Evolutionary conservation across 2,797 vertebrate genomes (phyloP).

Genomic region (Cheirogaleus major): DNA sequence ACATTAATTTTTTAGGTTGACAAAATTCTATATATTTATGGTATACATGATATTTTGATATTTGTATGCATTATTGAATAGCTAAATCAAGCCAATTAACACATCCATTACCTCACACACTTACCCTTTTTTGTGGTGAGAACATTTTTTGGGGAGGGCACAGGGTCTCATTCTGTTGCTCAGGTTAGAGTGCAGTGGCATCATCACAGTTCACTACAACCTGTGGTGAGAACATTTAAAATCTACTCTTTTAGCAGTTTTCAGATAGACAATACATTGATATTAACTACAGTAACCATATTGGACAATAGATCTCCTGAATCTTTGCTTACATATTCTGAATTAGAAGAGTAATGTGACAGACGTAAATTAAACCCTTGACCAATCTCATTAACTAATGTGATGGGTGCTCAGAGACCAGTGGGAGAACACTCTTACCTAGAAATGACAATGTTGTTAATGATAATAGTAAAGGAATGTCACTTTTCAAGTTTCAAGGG

Average conservation of each 20-base stretch:
- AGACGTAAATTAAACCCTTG: not conserved
- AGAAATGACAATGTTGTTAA: not conserved
- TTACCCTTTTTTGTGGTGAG: not conserved
- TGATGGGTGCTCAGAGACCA: not conserved
- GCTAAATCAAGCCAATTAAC: not conserved
- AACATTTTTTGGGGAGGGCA: not conserved
- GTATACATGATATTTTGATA: not conserved
- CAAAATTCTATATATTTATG: not conserved
- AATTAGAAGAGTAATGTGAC: not conserved
- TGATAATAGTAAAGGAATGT: not conserved
- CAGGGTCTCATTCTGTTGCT: too few species aligned
- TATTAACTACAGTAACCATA: not conserved
- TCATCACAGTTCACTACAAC: too few species aligned
- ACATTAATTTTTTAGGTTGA: not conserved
- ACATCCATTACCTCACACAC: not conserved
- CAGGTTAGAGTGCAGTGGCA: too few species aligned
- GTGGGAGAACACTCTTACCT: not conserved
- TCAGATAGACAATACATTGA: not conserved
- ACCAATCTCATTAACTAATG: not conserved
- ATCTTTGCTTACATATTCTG: not conserved
- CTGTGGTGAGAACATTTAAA: not conserved
- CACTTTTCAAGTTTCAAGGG: not conserved
- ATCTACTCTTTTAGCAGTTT: not conserved
- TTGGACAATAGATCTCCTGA: not conserved
- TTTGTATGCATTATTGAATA: not conserved